Percentiles rank a stretch among this genome's conserved stretches.
phyloP scores from a whole-genome alignment of 2,113 vertebrate species.

The Elephas maximus region DNA sequence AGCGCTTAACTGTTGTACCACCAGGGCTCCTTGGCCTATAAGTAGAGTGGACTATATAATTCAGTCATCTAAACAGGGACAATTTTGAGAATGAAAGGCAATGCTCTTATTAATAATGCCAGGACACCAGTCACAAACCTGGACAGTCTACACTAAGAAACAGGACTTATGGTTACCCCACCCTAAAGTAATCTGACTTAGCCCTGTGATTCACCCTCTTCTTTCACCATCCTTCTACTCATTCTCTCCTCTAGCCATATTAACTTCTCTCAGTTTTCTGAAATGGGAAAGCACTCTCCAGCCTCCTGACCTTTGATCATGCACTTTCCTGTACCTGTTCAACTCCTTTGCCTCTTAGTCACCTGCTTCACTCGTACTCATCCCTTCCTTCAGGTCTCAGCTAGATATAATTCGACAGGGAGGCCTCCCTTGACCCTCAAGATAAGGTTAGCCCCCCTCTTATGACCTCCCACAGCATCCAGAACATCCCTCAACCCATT shows the following conservation, averaged over 20 bases:
- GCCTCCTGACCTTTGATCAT: not conserved
- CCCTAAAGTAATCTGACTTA: not conserved
- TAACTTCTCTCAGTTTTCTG: not conserved
- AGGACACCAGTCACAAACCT: not conserved
- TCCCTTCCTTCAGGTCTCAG: not conserved
- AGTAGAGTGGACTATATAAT: not conserved
- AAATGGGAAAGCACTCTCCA: not conserved
- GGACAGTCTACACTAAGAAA: not conserved
- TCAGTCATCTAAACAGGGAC: not conserved
- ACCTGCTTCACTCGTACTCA: not conserved
- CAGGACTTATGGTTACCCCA: not conserved
- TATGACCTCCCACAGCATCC: not conserved
- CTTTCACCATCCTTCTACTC: not conserved
- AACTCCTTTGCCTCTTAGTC: not conserved
- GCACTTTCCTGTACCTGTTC: not conserved
- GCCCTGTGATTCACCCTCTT: not conserved
- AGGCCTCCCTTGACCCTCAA: not conserved
- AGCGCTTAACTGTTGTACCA: not conserved
- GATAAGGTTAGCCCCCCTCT: not conserved
- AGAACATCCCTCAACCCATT: not conserved
- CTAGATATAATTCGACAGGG: not conserved
- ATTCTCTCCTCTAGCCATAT: not conserved
- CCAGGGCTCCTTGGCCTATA: not conserved
- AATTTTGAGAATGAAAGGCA: not conserved
- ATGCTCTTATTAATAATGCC: not conserved